Conservation (phyloP, 23 tunicate genomes). For the Ciona savignyi region DNA sequence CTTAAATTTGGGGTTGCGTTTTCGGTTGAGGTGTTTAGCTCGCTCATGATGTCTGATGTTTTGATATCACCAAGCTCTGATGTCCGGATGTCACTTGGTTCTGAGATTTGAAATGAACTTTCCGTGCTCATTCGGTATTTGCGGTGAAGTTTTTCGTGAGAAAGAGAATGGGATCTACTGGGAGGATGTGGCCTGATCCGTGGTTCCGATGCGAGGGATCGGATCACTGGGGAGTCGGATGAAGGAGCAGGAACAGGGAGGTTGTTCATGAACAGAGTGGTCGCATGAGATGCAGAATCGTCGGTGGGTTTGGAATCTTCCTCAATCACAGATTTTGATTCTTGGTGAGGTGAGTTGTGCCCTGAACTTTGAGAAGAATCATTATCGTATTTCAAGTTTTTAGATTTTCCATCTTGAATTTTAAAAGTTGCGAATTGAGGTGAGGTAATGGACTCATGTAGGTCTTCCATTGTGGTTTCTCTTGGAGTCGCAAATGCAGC, state of each 20-base stretch:
- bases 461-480: neutral
- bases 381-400: neutral
- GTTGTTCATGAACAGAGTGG: slow-evolving; percentile 3
- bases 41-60: slow-evolving; percentile 63
- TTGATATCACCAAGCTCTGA: slow-evolving; percentile 60
- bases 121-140: slow-evolving; percentile 39
- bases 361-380: neutral
- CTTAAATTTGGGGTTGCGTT: neutral
- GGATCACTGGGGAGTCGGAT: slow-evolving; percentile 69
- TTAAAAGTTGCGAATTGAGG: neutral
- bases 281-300: slow-evolving; percentile 20
- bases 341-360: neutral
- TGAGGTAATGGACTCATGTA: neutral
- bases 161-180: slow-evolving; percentile 27
- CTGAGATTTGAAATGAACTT: slow-evolving; percentile 41
- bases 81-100: slow-evolving; percentile 44
- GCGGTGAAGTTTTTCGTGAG: slow-evolving; percentile 23
- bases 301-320: slow-evolving; percentile 42
- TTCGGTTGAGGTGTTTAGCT: slow-evolving; percentile 39
- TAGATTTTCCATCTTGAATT: neutral
- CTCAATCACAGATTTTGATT: neutral
- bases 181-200: slow-evolving; percentile 38
- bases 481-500: slow-evolving; percentile 1
- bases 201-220: slow-evolving; percentile 52
- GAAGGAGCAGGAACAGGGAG: slow-evolving; percentile 57